Base-by-base conservation (phyloP, 2,888 invertebrate genomes). In the Nasonovia ribisnigri region DNA sequence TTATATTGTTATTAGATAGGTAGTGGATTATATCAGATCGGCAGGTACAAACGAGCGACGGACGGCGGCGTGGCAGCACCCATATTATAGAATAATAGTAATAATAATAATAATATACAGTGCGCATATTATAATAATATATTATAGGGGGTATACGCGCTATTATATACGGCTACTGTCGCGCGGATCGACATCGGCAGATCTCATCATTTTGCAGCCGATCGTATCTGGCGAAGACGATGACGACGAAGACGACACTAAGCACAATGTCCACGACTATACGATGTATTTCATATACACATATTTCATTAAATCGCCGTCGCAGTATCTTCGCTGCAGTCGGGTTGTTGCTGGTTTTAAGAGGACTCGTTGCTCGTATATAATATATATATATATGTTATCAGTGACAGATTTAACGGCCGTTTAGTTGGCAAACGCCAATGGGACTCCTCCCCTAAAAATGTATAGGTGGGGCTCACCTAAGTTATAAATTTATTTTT, bases 161-260 rank as follows among this genome's bases (percentile, higher is more conserved):
- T 88, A 93, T 90, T 93, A 20, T n/a, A n/a, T n/a, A 88, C n/a
- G 51, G 43, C 88, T 88, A 93, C 93, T 93, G 92, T 93, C 84
- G 57, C 36, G 43, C 36, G 43, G 54, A 89, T 93, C 93, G 84
- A 92, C 88, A 84, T 88, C 88, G 77, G 54, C 88, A 67, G 48
- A 57, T 57, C 57, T 26, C 26, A 29, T 60, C 13, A 3, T 91
- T 16, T 84, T 84, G n/a, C 46, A 43, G 60, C 43, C 67, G 92
- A 92, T 92, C 20, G 77, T 92, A 89, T 92, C 88, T 26, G 24
- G 43, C 24, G 3, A n/a, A n/a, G n/a, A n/a, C n/a, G n/a, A n/a
- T n/a, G n/a, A n/a, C n/a, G n/a, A n/a, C n/a, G 29, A 43, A 29
- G 67, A 57, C 29, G 43, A 88, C 88, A 54, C n/a, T 88, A 84